phyloP scores from a whole-genome alignment of 1,140 invertebrate species.

The Notospermus geniculatus region DNA sequence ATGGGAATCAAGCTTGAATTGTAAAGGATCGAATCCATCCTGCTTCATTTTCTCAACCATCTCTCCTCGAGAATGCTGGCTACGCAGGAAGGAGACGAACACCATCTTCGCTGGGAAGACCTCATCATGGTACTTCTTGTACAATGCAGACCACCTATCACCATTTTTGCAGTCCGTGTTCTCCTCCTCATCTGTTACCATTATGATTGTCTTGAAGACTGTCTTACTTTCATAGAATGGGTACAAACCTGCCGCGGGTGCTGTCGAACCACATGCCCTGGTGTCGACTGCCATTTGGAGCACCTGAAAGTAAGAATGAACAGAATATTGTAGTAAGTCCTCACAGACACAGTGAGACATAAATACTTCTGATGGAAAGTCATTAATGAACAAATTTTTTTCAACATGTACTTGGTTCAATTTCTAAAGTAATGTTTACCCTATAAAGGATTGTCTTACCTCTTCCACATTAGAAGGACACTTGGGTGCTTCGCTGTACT shows the following conservation, averaged over 20 bases:
- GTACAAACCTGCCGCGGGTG: constrained; percentile 46
- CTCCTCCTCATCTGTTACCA: constrained; percentile 55
- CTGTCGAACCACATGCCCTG: constrained; percentile 39
- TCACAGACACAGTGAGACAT: too few relatives aligned
- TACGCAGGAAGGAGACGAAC: constrained; percentile 49
- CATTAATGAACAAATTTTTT: too few relatives aligned
- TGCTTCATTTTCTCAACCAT: constrained; percentile 38
- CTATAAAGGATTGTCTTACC: constrained; percentile 21
- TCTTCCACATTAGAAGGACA: constrained; percentile 41
- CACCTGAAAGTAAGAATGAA: constrained; percentile 27
- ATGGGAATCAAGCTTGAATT: constrained; percentile 40
- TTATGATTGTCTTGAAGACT: constrained; percentile 48
- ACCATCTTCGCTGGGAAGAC: constrained; percentile 50
- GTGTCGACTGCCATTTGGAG: constrained; percentile 43
- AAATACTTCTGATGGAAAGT: too few relatives aligned
- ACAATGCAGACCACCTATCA: constrained; percentile 27
- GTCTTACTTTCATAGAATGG: constrained; percentile 48
- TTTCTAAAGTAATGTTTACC: background rate
- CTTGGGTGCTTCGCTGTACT: constrained; percentile 32
- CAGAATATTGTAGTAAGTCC: too few relatives aligned
- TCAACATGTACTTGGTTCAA: background rate
- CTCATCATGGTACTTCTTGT: constrained; percentile 46
- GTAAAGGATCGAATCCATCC: constrained; percentile 34
- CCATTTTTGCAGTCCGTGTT: constrained; percentile 28
- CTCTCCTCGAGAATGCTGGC: constrained; percentile 41